Evolutionary conservation across 2,797 vertebrate genomes (phyloP).

Genomic region (Epinephelus awoara): DNA sequence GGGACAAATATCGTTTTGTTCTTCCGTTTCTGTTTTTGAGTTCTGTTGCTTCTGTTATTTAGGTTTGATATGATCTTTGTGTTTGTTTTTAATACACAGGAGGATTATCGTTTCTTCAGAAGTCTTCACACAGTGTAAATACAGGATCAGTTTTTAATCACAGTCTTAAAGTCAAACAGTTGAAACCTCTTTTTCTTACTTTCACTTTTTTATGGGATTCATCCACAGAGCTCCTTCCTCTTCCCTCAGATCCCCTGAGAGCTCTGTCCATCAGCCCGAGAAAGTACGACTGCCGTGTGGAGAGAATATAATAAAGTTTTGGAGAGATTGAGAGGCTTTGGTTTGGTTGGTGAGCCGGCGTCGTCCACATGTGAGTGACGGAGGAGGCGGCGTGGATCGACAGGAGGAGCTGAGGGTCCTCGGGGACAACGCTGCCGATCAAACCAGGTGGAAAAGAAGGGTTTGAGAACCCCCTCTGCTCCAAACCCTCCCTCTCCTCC

Average conservation of each 20-base stretch:
- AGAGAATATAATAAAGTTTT: constrained; percentile 41
- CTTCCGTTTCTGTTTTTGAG: no score
- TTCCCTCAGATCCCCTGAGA: constrained; percentile 29
- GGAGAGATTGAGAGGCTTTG: constrained; percentile 34
- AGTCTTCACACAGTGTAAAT: not conserved
- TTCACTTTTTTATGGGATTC: constrained; percentile 12
- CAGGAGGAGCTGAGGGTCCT: constrained; percentile 43
- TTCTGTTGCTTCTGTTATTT: no score
- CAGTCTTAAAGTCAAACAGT: not conserved
- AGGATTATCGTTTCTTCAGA: not conserved
- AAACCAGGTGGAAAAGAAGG: constrained; percentile 52
- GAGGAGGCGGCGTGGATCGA: constrained; percentile 35
- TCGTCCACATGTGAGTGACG: constrained; percentile 50
- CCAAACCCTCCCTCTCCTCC: not conserved
- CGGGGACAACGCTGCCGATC: constrained; percentile 29
- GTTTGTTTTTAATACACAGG: not conserved
- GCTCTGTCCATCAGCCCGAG: constrained; percentile 39
- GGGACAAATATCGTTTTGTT: no score
- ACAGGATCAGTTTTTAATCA: not conserved
- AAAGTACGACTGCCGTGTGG: constrained; percentile 5
- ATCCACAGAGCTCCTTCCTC: not conserved
- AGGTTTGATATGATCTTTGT: not conserved
- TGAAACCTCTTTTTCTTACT: not conserved
- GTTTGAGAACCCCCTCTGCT: constrained; percentile 34
- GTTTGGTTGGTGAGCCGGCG: constrained; percentile 28